A percentile compares a stretch with the other conserved stretches of the same genome.
Conservation (phyloP, 2,888 invertebrate species). For the Stomorhina lunata region DNA sequence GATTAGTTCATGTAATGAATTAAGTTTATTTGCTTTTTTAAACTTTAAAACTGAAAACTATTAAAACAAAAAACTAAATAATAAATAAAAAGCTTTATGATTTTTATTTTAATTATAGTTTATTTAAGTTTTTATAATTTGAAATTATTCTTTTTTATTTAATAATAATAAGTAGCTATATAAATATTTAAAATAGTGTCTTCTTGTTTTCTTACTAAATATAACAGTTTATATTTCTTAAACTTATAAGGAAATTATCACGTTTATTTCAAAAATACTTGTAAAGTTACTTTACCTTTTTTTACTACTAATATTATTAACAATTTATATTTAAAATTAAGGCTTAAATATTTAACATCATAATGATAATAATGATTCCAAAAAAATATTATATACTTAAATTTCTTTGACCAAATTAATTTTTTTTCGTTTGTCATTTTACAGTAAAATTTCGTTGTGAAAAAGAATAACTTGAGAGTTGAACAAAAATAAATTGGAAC, state of each 20-base stretch:
- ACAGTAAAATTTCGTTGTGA: too few relatives aligned
- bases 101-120: background rate
- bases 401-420: background rate
- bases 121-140: conserved; percentile 20
- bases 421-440: too few relatives aligned
- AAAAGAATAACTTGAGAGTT: too few relatives aligned
- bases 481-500: too few relatives aligned
- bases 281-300: conserved; percentile 35
- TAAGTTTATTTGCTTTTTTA: background rate
- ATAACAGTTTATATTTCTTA: conserved; percentile 19
- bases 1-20: conserved; percentile 67
- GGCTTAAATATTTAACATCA: background rate
- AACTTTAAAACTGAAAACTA: background rate
- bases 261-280: conserved; percentile 61
- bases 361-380: conserved; percentile 6
- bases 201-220: conserved; percentile 11
- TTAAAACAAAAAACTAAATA: background rate
- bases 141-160: background rate
- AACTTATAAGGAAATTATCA: conserved; percentile 48
- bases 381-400: background rate
- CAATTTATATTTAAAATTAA: conserved; percentile 19
- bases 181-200: conserved; percentile 30
- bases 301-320: conserved; percentile 17
- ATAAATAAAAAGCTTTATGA: background rate
- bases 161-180: conserved; percentile 13